These are phyloP conservation scores for Drosophila eohydei DNA, from an alignment of 2,888 invertebrate species.

Conservation along the genomic window DNA sequence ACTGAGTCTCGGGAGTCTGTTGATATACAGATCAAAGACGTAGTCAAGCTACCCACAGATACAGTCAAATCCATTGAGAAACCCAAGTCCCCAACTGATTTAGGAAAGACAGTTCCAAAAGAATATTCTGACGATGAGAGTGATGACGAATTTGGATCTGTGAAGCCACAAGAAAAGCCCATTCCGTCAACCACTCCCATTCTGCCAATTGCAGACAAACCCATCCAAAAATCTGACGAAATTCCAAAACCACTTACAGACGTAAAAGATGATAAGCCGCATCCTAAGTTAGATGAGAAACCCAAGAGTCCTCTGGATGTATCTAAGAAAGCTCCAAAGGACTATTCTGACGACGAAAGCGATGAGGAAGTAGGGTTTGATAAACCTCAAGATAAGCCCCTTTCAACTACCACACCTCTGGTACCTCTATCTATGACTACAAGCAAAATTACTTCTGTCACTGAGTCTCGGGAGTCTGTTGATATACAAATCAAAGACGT, in stretches of 20 bases:
- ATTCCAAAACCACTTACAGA: neutral
- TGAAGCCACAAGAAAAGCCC: slow-evolving; percentile 8
- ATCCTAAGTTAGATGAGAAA: neutral
- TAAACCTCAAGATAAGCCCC: neutral
- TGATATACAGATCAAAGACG: slow-evolving; percentile 1
- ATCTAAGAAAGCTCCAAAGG: neutral
- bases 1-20: slow-evolving; percentile 5
- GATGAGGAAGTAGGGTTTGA: neutral
- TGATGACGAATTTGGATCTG: slow-evolving; percentile 15
- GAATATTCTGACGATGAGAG: slow-evolving; percentile 17
- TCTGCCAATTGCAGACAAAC: neutral
- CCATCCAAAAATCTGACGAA: neutral
- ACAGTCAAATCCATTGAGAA: neutral
- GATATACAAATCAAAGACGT: neutral
- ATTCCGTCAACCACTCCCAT: slow-evolving; percentile 1
- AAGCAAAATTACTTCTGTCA: neutral
- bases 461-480: neutral
- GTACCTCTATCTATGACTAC: neutral
- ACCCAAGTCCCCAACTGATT: slow-evolving; percentile 1
- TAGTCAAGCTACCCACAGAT: neutral
- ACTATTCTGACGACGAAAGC: neutral
- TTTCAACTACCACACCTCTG: neutral
- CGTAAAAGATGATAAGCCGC: neutral
- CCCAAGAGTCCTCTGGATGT: neutral
- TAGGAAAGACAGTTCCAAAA: neutral